Percentiles rank a stretch among this genome's conserved stretches.
Evolutionary conservation across 2,888 invertebrate species (phyloP).

Genomic region (Ctena decussata): DNA sequence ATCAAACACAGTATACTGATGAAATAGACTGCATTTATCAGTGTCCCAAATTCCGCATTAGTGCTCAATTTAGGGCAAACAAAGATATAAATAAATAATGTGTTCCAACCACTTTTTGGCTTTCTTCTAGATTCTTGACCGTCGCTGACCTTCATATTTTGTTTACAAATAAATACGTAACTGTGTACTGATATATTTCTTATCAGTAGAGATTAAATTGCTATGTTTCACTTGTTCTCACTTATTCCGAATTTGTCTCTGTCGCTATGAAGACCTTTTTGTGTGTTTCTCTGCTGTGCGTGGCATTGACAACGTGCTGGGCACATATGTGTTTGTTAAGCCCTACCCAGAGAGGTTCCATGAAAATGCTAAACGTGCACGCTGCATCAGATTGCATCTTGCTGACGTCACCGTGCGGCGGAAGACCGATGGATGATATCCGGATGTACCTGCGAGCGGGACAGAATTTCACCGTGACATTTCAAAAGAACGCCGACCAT

Average conservation of each 20-base stretch:
- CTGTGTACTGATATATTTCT: no score
- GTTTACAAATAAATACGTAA: no score
- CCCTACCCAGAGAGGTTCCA: not conserved
- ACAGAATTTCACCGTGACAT: slow-evolving; percentile 67
- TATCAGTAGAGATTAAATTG: no score
- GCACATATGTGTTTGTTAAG: not conserved
- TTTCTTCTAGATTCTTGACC: no score
- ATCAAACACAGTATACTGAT: no score
- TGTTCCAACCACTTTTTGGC: no score
- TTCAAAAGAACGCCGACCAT: slow-evolving; percentile 78
- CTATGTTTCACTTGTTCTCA: no score
- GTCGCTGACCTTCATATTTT: no score
- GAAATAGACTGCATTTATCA: no score
- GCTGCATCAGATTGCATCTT: not conserved
- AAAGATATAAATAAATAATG: no score
- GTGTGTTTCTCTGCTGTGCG: not conserved
- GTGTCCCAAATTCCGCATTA: no score
- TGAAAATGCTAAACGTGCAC: not conserved
- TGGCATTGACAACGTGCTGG: not conserved
- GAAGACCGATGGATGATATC: not conserved
- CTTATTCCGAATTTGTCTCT: not conserved
- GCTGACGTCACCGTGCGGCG: not conserved
- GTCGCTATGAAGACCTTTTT: not conserved
- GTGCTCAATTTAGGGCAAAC: no score
- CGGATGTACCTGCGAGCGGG: slow-evolving; percentile 42